Conservation (phyloP, 2,113 vertebrate genomes). For the Chaenogobius annularis region DNA sequence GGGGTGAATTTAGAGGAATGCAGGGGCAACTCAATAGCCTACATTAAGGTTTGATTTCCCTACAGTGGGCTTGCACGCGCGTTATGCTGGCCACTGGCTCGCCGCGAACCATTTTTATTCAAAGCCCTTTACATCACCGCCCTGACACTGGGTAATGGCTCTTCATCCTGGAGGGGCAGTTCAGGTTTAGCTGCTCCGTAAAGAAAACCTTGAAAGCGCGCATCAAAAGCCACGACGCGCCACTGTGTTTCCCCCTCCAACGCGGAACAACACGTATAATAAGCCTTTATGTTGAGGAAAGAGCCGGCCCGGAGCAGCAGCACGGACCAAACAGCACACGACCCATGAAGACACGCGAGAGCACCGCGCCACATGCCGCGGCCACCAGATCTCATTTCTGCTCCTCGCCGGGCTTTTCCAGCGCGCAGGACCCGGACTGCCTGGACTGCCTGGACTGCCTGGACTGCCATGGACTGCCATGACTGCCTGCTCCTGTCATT, state of each 20-base stretch:
- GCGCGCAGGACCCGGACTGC: constrained; percentile 72
- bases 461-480: too few relatives aligned
- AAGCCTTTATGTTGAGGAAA: constrained; percentile 31
- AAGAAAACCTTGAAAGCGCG: constrained; percentile 30
- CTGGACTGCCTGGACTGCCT: constrained; percentile 73
- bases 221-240: constrained; percentile 5
- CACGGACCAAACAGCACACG: constrained; percentile 39
- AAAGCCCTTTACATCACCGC: constrained; percentile 34
- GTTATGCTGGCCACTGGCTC: constrained; percentile 25
- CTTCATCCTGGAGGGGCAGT: constrained; percentile 49
- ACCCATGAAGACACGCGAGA: constrained; percentile 73
- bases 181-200: constrained; percentile 33
- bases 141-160: constrained; percentile 47
- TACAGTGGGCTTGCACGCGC: constrained; percentile 7
- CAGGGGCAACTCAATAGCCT: too few relatives aligned
- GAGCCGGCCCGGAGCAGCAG: constrained; percentile 64
- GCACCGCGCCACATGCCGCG: constrained; percentile 8
- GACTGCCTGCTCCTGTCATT: constrained; percentile 78
- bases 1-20: too few relatives aligned
- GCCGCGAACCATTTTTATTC: constrained; percentile 31
- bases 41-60: not conserved
- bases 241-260: too few relatives aligned
- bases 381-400: constrained; percentile 64
- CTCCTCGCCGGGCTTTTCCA: constrained; percentile 64
- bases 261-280: too few relatives aligned